These are phyloP conservation scores for Cyanistes caeruleus DNA, from an alignment of 2,113 vertebrate species.

Conservation along the genomic window DNA sequence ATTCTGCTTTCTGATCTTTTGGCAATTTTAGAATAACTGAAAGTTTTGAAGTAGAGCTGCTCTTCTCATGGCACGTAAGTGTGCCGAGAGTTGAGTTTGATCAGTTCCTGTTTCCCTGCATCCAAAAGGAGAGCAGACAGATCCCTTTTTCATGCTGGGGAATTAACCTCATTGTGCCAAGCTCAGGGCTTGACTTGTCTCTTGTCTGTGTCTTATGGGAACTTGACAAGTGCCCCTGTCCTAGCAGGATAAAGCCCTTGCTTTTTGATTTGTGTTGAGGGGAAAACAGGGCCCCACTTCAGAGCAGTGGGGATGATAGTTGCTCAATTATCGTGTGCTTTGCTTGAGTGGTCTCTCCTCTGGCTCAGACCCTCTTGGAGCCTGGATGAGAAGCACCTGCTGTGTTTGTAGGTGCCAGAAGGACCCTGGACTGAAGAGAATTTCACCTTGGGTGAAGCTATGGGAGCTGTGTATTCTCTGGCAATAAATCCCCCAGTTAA, in stretches of 20 bases:
- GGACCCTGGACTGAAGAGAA: not conserved
- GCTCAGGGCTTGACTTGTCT: not conserved
- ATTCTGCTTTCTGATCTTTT: not conserved
- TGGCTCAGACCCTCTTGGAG: not conserved
- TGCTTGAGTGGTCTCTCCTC: not conserved
- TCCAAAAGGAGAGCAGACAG: not conserved
- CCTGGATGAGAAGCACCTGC: not conserved
- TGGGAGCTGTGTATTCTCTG: not conserved
- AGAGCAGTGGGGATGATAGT: not conserved
- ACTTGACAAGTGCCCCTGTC: rapidly evolving
- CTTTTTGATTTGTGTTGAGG: not conserved
- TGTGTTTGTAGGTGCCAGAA: not conserved
- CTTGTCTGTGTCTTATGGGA: not conserved
- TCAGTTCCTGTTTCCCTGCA: not conserved
- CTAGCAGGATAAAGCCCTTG: not conserved
- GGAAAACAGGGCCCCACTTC: not conserved
- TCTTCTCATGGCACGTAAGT: not conserved
- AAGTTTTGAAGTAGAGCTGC: not conserved
- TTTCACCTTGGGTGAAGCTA: not conserved
- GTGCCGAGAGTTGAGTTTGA: not conserved
- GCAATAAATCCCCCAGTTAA: not conserved
- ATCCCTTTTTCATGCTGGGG: not conserved
- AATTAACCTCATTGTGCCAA: not conserved
- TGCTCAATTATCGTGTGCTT: not conserved
- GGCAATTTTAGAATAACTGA: not conserved